Percentiles rank a stretch among this genome's conserved stretches.
These are phyloP conservation scores for Notamacropus eugenii DNA, from an alignment of 2,797 vertebrate species.

Conservation along the genomic window DNA sequence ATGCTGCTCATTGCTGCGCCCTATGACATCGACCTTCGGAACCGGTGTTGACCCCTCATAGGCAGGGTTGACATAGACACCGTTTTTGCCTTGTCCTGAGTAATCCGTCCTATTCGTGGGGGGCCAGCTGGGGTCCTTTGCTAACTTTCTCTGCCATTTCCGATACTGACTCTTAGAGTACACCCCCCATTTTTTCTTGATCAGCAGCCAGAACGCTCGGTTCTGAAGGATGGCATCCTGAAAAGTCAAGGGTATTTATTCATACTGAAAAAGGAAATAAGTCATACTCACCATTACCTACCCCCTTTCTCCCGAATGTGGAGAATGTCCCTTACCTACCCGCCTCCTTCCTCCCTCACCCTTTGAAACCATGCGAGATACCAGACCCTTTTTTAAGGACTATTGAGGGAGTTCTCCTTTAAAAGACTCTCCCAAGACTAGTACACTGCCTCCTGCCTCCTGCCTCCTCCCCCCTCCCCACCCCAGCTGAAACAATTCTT, in stretches of 20 bases:
- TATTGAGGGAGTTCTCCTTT: neutral
- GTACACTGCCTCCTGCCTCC: neutral
- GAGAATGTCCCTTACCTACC: neutral
- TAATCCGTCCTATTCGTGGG: constrained; percentile 73
- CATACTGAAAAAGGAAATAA: constrained; percentile 1
- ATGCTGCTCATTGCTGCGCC: constrained; percentile 25
- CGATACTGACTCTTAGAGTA: constrained; percentile 79
- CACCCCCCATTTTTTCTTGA: constrained; percentile 76
- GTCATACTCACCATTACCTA: neutral
- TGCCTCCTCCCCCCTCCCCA: neutral
- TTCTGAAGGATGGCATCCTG: constrained; percentile 84
- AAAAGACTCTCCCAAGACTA: neutral
- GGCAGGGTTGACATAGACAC: constrained; percentile 69
- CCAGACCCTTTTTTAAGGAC: neutral
- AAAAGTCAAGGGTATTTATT: constrained; percentile 29
- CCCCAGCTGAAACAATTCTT: constrained; percentile 9
- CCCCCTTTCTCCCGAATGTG: neutral
- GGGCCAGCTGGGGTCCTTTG: constrained; percentile 79
- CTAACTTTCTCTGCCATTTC: constrained; percentile 78
- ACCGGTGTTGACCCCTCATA: constrained; percentile 50
- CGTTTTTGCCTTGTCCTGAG: constrained; percentile 56
- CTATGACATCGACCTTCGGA: neutral
- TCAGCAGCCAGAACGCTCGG: constrained; percentile 78
- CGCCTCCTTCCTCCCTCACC: neutral
- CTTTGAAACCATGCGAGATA: neutral